Evolutionary conservation across 2,797 vertebrate species (phyloP), one percentile per base, ranked within the genome.

Genomic region (Poeciliopsis paucimaculata): DNA sequence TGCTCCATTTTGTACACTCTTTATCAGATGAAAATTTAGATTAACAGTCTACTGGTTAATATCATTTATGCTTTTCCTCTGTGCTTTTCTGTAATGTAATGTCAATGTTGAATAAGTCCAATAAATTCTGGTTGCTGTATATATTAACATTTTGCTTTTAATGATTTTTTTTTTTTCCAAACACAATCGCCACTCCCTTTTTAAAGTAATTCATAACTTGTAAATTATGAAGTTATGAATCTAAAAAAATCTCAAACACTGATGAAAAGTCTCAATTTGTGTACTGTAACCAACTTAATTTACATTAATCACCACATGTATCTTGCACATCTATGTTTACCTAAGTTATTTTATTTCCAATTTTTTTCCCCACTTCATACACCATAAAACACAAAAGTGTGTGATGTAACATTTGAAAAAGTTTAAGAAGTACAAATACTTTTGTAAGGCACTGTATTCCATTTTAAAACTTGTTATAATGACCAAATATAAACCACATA

Each of bases 91-190:
- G 76, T 85, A 77, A 79, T 84, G 80, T 55, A 11, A 86, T 86
- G 85, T 90, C 57, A 76, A 79, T 79, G 34, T 85, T 81, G 4
- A 87, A 87, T 88, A 62, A 84, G 85, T 91, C 73, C 82, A 95
- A 93, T 95, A 95, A 94, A 95, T 77, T 88, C 34, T 66, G 7
- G 73, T 88, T 88, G 86, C 88, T 94, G 93, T 94, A 94, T 73
- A 94, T 94, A 94, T 82, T 91, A 77, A 88, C 68, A 77, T 83
- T 82, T 88, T 79, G 34, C 11, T 45, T 75, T 28, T 36, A 9
- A 47, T 2, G 45, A 77, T 81, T 1, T 72, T 2, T 36, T 39
- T 49, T 16, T 5, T 62, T 62, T 62, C 2, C 13, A 31, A 10
- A 16, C 31, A 23, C 12, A 11, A 16, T 28, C 10, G 11, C 11